Percentiles rank a stretch among this genome's conserved stretches.
phyloP scores from a whole-genome alignment of 2,797 vertebrate genomes.

The Limosa lapponica region DNA sequence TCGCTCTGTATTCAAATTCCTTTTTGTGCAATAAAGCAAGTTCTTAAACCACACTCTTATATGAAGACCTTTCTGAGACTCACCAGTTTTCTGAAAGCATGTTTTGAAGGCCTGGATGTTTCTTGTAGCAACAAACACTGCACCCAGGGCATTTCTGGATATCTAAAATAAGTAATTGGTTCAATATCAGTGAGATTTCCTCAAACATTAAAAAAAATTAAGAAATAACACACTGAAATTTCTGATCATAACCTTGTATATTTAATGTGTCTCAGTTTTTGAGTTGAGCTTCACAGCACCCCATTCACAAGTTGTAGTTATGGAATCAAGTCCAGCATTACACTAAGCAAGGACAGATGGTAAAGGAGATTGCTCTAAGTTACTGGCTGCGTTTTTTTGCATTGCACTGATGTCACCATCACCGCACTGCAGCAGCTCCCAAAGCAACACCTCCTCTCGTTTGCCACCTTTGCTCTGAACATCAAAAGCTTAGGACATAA shows the following conservation, averaged over 20 bases:
- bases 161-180: slow-evolving; percentile 75
- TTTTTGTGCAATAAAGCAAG: fast-evolving
- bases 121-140: slow-evolving; percentile 88
- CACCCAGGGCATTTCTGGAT: slow-evolving; percentile 86
- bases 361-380: neutral
- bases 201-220: neutral
- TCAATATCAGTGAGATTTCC: neutral
- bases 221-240: neutral
- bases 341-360: fast-evolving
- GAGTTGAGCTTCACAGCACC: too few relatives aligned
- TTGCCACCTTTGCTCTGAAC: fast-evolving
- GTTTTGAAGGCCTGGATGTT: slow-evolving; percentile 89
- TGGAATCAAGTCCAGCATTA: fast-evolving
- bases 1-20: neutral
- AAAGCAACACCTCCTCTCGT: fast-evolving
- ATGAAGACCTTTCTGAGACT: neutral
- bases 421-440: neutral
- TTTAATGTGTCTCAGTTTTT: fast-evolving
- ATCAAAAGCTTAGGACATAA: fast-evolving
- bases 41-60: neutral
- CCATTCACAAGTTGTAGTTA: fast-evolving
- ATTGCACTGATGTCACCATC: neutral
- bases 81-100: slow-evolving; percentile 92
- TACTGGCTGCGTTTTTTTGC: neutral
- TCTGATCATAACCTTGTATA: fast-evolving